These are phyloP conservation scores for Malthinus seriepunctatus DNA, from an alignment of 2,888 invertebrate genomes.

Conservation along the genomic window DNA sequence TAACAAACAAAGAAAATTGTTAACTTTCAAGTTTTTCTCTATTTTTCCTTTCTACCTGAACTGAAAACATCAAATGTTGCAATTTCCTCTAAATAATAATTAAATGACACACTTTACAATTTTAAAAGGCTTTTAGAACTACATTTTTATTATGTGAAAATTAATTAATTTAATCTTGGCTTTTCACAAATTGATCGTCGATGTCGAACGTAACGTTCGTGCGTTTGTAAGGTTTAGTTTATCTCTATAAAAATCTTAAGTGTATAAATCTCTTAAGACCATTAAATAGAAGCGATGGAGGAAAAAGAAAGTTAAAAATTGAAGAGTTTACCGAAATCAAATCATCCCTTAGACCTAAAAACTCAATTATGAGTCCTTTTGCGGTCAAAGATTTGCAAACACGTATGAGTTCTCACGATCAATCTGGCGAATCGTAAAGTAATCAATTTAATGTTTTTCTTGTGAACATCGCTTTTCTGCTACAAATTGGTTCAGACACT, in stretches of 20 bases:
- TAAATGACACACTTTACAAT: no score
- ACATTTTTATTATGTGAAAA: no score
- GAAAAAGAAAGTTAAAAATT: slow-evolving; percentile 6
- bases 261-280: not conserved
- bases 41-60: no score
- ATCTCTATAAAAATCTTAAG: slow-evolving; percentile 5
- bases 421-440: slow-evolving; percentile 11
- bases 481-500: slow-evolving; percentile 1
- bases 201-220: not conserved
- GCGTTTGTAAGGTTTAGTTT: not conserved
- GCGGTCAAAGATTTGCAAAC: slow-evolving; percentile 13
- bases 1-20: no score
- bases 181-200: no score
- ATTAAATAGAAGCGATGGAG: not conserved
- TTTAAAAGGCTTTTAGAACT: no score
- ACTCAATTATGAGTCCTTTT: slow-evolving; percentile 16
- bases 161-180: no score
- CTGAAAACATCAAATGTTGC: no score
- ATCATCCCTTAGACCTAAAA: slow-evolving; percentile 11
- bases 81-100: no score
- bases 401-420: slow-evolving; percentile 10
- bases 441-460: slow-evolving; percentile 14
- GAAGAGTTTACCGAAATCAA: slow-evolving; percentile 4
- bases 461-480: slow-evolving; percentile 3
- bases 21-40: no score